Conservation (phyloP, 2,113 vertebrate species). For the Zosterops japonicus region DNA sequence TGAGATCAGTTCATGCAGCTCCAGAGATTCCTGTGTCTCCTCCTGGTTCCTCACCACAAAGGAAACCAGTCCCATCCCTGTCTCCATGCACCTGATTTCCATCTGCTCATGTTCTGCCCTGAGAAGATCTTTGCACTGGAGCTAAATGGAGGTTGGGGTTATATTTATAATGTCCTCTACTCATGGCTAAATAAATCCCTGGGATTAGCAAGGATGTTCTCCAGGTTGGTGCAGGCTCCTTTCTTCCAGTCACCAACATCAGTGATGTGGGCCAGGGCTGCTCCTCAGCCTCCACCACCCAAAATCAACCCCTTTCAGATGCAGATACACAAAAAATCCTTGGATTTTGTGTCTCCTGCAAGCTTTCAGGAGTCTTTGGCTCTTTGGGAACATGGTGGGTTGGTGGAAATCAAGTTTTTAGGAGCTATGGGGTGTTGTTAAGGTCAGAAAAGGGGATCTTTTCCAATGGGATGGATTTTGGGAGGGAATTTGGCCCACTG, state of each 20-base stretch:
- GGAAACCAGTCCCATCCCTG: not conserved
- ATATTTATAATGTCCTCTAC: not conserved
- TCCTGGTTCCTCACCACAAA: not conserved
- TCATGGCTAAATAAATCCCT: not conserved
- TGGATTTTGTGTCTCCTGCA: not conserved
- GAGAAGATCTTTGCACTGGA: not conserved
- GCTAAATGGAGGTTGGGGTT: not conserved
- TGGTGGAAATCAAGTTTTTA: not conserved
- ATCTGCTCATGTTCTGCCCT: not conserved
- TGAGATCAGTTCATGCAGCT: not conserved
- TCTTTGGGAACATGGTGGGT: fast-evolving
- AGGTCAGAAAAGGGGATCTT: not conserved
- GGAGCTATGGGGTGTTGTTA: not conserved
- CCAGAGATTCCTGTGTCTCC: not conserved
- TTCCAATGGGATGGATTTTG: not conserved
- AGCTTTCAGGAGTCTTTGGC: not conserved
- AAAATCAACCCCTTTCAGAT: not conserved
- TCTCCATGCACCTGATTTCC: not conserved
- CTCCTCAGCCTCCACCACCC: not conserved
- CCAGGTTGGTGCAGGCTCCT: not conserved
- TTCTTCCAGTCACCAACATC: not conserved
- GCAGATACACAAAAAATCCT: not conserved
- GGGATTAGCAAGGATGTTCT: not conserved
- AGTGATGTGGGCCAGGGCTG: not conserved
- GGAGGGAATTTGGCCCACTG: not conserved